Percentiles rank a stretch among this genome's conserved stretches.
Conservation (phyloP, 2,888 invertebrate genomes). For the Trachelus tabidus region DNA sequence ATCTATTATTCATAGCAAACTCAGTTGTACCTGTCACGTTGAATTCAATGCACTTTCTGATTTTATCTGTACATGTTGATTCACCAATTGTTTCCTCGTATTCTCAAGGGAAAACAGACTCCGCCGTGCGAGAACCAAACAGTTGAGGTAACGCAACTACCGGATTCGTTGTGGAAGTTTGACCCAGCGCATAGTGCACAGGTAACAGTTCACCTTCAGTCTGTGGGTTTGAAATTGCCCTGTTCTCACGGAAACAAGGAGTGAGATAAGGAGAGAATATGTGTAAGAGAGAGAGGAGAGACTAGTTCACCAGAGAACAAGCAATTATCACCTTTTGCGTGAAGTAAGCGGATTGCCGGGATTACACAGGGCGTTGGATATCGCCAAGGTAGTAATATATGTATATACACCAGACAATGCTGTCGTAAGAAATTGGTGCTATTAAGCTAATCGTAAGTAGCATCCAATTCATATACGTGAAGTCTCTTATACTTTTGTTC, state of each 20-base stretch:
- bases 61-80: not conserved
- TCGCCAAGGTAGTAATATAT: not conserved
- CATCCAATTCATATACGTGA: not conserved
- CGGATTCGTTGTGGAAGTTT: not conserved
- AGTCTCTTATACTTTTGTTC: not conserved
- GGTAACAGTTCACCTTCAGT: not conserved
- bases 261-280: not conserved
- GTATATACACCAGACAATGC: not conserved
- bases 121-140: not conserved
- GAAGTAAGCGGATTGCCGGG: not conserved
- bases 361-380: not conserved
- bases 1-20: not conserved
- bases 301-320: not conserved
- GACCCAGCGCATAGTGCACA: not conserved
- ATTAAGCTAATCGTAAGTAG: not conserved
- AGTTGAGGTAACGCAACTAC: not conserved
- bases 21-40: not conserved
- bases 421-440: not conserved
- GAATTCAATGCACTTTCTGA: not conserved
- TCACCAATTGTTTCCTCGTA: not conserved
- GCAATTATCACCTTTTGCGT: not conserved
- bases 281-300: slow-evolving; percentile 12
- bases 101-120: not conserved
- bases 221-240: not conserved
- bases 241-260: not conserved